Evolutionary conservation across 2,888 invertebrate genomes (phyloP), one percentile per base, ranked within the genome.

Genomic region (Hoplodrina ambigua): DNA sequence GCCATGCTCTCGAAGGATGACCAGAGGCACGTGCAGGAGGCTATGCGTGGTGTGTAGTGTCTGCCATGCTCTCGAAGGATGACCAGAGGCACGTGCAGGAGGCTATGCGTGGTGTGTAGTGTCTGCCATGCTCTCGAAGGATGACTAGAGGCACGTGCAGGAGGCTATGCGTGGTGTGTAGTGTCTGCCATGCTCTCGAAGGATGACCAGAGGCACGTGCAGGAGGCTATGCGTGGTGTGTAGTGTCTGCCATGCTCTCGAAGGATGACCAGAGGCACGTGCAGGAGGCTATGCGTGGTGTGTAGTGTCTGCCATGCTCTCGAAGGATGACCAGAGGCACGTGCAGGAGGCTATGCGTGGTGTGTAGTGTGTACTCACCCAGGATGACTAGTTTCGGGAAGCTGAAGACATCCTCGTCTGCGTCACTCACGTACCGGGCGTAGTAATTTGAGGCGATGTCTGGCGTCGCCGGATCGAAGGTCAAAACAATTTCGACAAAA

Each of bases 241-340:
- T 8, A 37, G 37, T 8, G 37, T 37, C n/a, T n/a, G n/a, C n/a
- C n/a, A n/a, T n/a, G n/a, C n/a, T n/a, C n/a, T n/a, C n/a, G n/a
- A n/a, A n/a, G n/a, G n/a, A n/a, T n/a, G n/a, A n/a, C n/a, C n/a
- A n/a, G n/a, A n/a, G n/a, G n/a, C 33, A 7, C 7, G 4, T 30
- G 30, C 30, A 30, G 4, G 30, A 30, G 5, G 30, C 30, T 30
- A 30, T 30, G 30, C 30, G 30, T 3, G 5, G 30, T 30, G 30
- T 30, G 30, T 30, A 30, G 30, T 13, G 30, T 55, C 17, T n/a
- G n/a, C n/a, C n/a, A n/a, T 19, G 63, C 83, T 79, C 62, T 84
- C 86, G 73, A 4, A 86, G 41, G 2, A 72, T 78, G 25, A 85
- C 60, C 13, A 86, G 84, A 20, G 85, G 85, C 5, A 84, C 17